Evolutionary conservation across 2,797 vertebrate genomes (phyloP), one percentile per base, ranked within the genome.

Genomic region (Gastrophryne carolinensis): DNA sequence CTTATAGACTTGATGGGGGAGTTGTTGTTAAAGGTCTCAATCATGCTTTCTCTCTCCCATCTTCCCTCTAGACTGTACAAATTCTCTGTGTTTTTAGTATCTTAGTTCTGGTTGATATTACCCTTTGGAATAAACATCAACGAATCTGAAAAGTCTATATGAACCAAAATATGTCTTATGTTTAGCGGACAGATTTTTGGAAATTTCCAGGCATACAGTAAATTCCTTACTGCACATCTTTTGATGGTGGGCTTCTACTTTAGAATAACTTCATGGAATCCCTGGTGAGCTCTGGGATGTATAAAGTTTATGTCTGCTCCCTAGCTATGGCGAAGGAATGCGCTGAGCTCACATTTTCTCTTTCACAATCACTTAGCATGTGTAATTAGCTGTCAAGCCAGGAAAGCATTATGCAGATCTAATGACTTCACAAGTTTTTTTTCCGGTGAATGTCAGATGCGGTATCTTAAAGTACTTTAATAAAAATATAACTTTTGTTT

Each of bases 241-340:
- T n/a, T 50, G 17, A 50, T 9, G 8, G 21, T 15, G 27, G 32
- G 49, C 34, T 53, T 23, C 32, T 67, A 39, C 37, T 10, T 21
- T 17, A 17, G 23, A 21, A 21, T 47, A 47, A 7, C 44, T 21
- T 12, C 27, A 21, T 21, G 24, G 34, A 27, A 24, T 68, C 50
- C 26, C 34, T 44, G 13, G 39, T 26, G 56, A 10, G 57, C 23
- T 70, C 52, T 60, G 17, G 15, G n/a, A 19, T 56, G 30, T 39
- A 57, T 70, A 37, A 68, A 52, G 64, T 35, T 68, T 69, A 41
- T 70, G 67, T 47, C 67, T 70, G 39, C 30, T 47, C 67, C 24
- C 27, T 58, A 58, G 67, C 47, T 29, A 17, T 70, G 32, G 27
- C 15, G 27, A 19, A 30, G 52, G 67, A 58, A 70, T 70, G 67